Evolutionary conservation across 1,140 invertebrate genomes (phyloP), one percentile per base, ranked within the genome.

Genomic region (Onthophagus taurus): DNA sequence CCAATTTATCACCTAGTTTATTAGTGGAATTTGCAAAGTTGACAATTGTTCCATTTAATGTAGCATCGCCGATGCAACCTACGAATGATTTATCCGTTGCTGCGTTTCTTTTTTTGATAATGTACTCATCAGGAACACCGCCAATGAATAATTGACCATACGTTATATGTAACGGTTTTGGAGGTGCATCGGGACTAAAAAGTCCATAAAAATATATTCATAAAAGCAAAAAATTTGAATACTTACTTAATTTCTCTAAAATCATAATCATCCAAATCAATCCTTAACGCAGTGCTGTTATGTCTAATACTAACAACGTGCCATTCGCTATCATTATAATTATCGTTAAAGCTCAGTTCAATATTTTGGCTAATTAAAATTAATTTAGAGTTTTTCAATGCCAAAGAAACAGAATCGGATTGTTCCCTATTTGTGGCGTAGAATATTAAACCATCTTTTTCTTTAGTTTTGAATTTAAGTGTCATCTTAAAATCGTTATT

Each of bases 281-380:
- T 70, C 12, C 78, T 60, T 31, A 89, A 64, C 38, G 70, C 64
- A 14, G 64, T 66, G 33, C 67, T 57, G 63, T 75, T 75, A 52
- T 86, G 84, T 1, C 78, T 84, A 1, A 90, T 81, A 0, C 85
- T 89, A 0, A 97, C 80, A 4, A 90, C 89, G 64, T 98, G 94
- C 89, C 93, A 96, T 44, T 85, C 75, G 21, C 81, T 84, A 64
- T 97, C 92, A 59, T 90, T 85, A 62, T 87, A 91, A 1, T 69
- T 76, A 16, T 69, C 70, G 2, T 75, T 64, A 6, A 71, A 71
- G 1, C 76, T 75, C 13, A 84, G 58, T 46, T 73, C 69, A 51
- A 74, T 73, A 7, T 74, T 73, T 45, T 81, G 77, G 58, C 79
- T 83, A 47, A 78, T 76, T 9, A 92, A 70, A 0, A 77, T 71